phyloP scores from a whole-genome alignment of 1,140 invertebrate genomes.

The Stegodyphus dumicola region DNA sequence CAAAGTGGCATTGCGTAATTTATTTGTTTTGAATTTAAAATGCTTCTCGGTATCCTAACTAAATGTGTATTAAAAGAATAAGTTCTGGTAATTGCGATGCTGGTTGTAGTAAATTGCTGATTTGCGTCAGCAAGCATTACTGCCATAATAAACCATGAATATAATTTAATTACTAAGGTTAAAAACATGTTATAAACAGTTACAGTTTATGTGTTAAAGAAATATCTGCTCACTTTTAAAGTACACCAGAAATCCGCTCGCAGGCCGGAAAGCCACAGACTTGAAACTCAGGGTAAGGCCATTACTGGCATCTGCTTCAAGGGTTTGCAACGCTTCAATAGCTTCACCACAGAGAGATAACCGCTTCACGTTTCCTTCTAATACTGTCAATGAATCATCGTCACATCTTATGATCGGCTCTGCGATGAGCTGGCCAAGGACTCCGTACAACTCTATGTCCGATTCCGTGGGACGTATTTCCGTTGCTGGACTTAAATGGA shows the following conservation, averaged over 20 bases:
- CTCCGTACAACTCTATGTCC: constrained; percentile 6
- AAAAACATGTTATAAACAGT: too few relatives aligned
- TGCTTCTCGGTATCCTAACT: too few relatives aligned
- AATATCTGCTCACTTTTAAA: constrained; percentile 70
- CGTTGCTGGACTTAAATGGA: constrained; percentile 72
- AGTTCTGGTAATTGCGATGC: too few relatives aligned
- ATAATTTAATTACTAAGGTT: too few relatives aligned
- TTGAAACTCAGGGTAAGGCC: constrained; percentile 69
- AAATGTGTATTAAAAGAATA: too few relatives aligned
- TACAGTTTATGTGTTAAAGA: too few relatives aligned
- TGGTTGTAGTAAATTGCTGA: too few relatives aligned
- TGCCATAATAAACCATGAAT: too few relatives aligned
- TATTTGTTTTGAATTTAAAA: too few relatives aligned
- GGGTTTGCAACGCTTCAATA: constrained; percentile 65
- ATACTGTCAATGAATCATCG: constrained; percentile 70
- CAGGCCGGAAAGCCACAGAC: constrained; percentile 70
- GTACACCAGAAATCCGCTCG: constrained; percentile 72
- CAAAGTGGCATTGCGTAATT: too few relatives aligned
- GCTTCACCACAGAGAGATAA: constrained; percentile 69
- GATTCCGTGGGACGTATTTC: constrained; percentile 69
- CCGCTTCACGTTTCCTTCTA: constrained; percentile 67
- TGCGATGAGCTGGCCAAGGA: not conserved
- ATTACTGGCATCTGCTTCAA: constrained; percentile 68
- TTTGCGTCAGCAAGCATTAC: too few relatives aligned
- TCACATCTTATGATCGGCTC: constrained; percentile 63